Percentiles rank a stretch among this genome's conserved stretches.
These are phyloP conservation scores for Gymnogyps californianus DNA, from an alignment of 2,113 vertebrate genomes.

Conservation along the genomic window DNA sequence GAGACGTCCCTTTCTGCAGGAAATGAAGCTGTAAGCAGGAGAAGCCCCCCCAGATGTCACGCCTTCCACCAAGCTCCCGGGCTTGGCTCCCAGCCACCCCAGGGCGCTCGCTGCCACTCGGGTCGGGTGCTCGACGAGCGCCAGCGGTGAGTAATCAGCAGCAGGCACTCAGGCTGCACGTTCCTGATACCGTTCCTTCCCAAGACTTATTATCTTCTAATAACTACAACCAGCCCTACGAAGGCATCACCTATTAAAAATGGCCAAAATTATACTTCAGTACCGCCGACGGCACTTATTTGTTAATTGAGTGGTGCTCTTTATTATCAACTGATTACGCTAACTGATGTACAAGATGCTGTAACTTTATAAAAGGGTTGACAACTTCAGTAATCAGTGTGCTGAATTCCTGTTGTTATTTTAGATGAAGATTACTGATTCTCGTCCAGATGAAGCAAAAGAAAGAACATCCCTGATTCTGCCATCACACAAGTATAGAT, in stretches of 20 bases:
- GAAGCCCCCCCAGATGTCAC: no score
- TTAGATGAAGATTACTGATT: not conserved
- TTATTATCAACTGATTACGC: not conserved
- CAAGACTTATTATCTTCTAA: not conserved
- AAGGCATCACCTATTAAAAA: not conserved
- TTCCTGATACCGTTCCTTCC: not conserved
- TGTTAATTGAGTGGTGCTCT: not conserved
- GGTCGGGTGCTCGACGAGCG: fast-evolving
- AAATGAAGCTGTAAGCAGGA: not conserved
- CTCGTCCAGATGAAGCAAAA: not conserved
- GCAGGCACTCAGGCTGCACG: not conserved
- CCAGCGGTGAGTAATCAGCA: not conserved
- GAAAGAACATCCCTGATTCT: not conserved
- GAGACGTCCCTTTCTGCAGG: not conserved
- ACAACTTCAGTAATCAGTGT: not conserved
- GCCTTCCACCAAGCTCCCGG: not conserved
- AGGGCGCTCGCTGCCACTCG: fast-evolving
- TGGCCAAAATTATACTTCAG: not conserved
- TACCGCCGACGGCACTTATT: not conserved
- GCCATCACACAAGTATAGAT: not conserved
- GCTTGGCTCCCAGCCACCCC: not conserved
- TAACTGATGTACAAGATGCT: not conserved
- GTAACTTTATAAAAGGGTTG: not conserved
- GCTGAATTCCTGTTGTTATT: not conserved
- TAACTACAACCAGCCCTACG: not conserved